A percentile compares a stretch with the other conserved stretches of the same genome.
Evolutionary conservation across 1,140 invertebrate genomes (phyloP).

Genomic region (Lepidotrigona ventralis): DNA sequence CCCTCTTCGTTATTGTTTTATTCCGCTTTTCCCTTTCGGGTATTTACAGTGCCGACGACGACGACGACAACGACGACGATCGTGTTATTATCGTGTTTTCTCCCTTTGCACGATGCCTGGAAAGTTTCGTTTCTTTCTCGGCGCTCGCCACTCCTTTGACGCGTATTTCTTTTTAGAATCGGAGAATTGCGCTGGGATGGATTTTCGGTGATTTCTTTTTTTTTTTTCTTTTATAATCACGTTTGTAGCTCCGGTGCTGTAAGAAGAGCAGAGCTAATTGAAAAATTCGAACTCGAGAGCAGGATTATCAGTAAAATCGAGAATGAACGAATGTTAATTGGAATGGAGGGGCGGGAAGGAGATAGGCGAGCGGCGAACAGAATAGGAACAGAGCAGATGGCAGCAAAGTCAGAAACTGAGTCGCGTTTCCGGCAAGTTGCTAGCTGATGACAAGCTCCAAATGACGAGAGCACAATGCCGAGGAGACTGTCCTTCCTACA

Average conservation of each 20-base stretch:
- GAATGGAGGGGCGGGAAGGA: not conserved
- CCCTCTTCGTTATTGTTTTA: constrained; percentile 42
- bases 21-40: constrained; percentile 33
- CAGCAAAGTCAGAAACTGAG: not conserved
- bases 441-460: constrained; percentile 23
- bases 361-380: not conserved
- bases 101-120: not conserved
- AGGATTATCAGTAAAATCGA: too few relatives aligned
- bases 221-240: too few relatives aligned
- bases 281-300: too few relatives aligned
- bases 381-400: not conserved
- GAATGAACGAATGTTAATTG: too few relatives aligned
- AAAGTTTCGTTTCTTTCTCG: not conserved
- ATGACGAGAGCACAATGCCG: constrained; percentile 30
- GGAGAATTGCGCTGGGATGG: not conserved
- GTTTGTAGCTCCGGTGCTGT: too few relatives aligned
- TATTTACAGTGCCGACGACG: constrained; percentile 15
- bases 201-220: not conserved
- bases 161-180: too few relatives aligned
- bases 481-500: constrained; percentile 36
- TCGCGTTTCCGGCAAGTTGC: constrained; percentile 29
- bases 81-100: constrained; percentile 33
- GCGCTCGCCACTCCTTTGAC: not conserved
- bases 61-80: constrained; percentile 2
- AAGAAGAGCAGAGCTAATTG: too few relatives aligned